Evolutionary conservation across 2,797 vertebrate species (phyloP).

Genomic region (Peromyscus aztecus): DNA sequence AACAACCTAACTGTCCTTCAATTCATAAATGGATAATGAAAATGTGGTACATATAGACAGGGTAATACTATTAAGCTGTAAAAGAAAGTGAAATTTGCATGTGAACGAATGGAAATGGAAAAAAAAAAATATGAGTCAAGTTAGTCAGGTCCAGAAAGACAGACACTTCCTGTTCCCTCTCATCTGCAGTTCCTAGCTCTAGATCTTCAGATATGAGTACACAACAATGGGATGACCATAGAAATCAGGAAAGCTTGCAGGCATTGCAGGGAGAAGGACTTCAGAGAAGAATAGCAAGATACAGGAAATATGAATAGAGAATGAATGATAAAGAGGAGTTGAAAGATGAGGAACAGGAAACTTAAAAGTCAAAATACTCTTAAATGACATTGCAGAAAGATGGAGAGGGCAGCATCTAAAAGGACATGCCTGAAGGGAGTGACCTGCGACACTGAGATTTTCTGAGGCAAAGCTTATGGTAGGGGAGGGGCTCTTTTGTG

Average conservation of each 20-base stretch:
- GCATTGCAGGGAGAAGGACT: background rate
- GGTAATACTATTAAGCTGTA: background rate
- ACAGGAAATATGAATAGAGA: background rate
- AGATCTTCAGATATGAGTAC: background rate
- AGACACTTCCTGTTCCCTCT: background rate
- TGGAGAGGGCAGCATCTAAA: background rate
- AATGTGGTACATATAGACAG: no score
- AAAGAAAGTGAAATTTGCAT: background rate
- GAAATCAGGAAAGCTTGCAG: background rate
- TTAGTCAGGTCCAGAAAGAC: background rate
- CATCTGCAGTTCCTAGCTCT: background rate
- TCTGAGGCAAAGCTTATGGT: background rate
- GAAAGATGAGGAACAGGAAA: background rate
- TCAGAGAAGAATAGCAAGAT: background rate
- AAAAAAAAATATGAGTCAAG: background rate
- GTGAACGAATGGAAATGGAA: background rate
- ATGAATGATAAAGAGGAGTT: background rate
- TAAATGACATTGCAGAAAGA: background rate
- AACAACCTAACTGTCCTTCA: background rate
- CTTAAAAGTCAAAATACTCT: background rate
- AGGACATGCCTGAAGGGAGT: background rate
- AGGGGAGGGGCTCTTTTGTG: background rate
- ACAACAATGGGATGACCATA: background rate
- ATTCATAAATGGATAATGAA: background rate
- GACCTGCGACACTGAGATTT: background rate